phyloP scores from a whole-genome alignment of 2,113 vertebrate species.

The Neomonachus schauinslandi region DNA sequence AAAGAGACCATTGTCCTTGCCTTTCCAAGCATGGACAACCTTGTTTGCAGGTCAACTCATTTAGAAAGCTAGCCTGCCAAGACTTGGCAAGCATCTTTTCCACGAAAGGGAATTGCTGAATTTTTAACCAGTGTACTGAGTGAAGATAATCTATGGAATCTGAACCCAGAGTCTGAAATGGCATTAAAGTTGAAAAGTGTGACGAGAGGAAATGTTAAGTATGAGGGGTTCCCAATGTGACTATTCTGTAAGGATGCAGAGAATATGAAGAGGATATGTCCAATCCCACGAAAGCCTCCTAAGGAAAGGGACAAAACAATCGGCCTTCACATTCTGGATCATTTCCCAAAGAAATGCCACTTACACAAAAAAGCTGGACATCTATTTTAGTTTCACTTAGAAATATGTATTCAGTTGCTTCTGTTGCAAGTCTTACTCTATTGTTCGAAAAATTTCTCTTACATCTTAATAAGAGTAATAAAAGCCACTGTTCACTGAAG shows the following conservation, averaged over 20 bases:
- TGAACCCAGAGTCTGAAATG: conserved; percentile 14
- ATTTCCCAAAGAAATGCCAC: conserved; percentile 69
- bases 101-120: conserved; percentile 30
- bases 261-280: neutral
- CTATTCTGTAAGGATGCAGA: neutral
- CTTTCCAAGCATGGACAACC: neutral
- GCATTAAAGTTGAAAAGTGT: conserved; percentile 22
- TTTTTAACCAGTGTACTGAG: neutral
- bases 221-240: neutral
- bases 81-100: neutral
- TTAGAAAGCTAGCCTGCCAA: conserved; percentile 44
- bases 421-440: conserved; percentile 47
- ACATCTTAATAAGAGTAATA: conserved; percentile 62
- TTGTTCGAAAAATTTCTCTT: conserved; percentile 48
- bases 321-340: conserved; percentile 54
- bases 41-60: conserved; percentile 45
- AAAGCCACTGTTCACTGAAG: conserved; percentile 14
- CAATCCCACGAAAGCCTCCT: conserved; percentile 3
- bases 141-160: conserved; percentile 28
- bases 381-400: conserved; percentile 58
- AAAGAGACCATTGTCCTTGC: conserved; percentile 50
- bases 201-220: conserved; percentile 36
- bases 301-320: conserved; percentile 55
- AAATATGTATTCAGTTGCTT: conserved; percentile 66
- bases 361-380: conserved; percentile 61